A percentile compares a stretch with the other conserved stretches of the same genome.
phyloP scores from a whole-genome alignment of 2,888 invertebrate genomes.

The Acanthoscelides obtectus region DNA sequence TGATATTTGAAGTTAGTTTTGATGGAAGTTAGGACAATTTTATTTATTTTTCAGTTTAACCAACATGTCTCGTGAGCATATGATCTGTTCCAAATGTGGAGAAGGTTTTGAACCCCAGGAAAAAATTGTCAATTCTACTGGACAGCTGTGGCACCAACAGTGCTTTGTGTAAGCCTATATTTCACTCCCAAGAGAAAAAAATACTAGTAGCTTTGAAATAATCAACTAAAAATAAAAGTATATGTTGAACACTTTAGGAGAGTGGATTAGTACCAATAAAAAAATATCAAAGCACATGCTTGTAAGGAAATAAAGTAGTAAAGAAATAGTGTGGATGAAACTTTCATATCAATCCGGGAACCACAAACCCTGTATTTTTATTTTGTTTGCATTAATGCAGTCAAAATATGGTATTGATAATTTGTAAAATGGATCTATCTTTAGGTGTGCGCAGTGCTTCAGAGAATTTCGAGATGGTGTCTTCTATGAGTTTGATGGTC shows the following conservation, averaged over 20 bases:
- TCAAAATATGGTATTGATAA: too few species aligned
- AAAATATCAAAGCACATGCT: too few species aligned
- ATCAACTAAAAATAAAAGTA: too few species aligned
- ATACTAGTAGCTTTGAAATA: too few species aligned
- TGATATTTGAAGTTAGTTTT: neutral
- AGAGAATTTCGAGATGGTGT: slow-evolving; percentile 95
- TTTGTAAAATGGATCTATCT: too few species aligned
- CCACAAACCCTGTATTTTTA: neutral
- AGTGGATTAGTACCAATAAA: too few species aligned
- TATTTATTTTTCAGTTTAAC: slow-evolving; percentile 44
- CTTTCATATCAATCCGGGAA: too few species aligned
- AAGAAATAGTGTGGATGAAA: too few species aligned
- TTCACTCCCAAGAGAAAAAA: neutral
- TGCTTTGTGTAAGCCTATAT: slow-evolving; percentile 89
- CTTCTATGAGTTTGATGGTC: slow-evolving; percentile 97
- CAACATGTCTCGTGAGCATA: slow-evolving; percentile 82
- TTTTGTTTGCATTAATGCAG: too few species aligned
- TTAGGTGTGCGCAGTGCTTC: slow-evolving; percentile 96
- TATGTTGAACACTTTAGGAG: too few species aligned
- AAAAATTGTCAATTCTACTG: slow-evolving; percentile 97
- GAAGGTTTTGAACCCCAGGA: slow-evolving; percentile 96
- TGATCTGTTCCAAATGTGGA: slow-evolving; percentile 92
- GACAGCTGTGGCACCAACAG: slow-evolving; percentile 97
- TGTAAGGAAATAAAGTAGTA: too few species aligned
- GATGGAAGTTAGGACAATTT: slow-evolving; percentile 1